Conservation (phyloP, 1,140 invertebrate species). For the Drosophila punjabiensis region DNA sequence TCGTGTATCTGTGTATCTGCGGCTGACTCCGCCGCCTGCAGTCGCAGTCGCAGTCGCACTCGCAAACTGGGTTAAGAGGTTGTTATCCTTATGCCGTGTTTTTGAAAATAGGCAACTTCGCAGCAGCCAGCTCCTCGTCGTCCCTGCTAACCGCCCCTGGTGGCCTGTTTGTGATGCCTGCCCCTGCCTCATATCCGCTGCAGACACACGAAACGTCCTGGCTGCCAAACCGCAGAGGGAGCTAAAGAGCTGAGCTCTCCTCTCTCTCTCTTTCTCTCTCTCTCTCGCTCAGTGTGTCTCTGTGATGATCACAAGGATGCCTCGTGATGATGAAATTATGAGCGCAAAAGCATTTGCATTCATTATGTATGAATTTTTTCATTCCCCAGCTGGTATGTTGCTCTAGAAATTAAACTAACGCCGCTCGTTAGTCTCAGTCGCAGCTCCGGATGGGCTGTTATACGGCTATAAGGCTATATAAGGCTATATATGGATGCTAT, state of each 20-base stretch:
- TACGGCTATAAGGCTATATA: background rate
- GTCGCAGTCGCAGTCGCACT: constrained; percentile 40
- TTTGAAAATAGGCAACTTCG: constrained; percentile 79
- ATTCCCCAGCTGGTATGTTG: constrained; percentile 42
- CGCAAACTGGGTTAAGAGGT: constrained; percentile 81
- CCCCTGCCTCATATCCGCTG: constrained; percentile 77
- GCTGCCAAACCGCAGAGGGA: constrained; percentile 68
- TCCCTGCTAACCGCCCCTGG: constrained; percentile 16
- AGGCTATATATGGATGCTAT: background rate
- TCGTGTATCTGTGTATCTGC: constrained; percentile 21
- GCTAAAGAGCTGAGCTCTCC: background rate
- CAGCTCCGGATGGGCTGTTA: constrained; percentile 40
- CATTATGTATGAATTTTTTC: constrained; percentile 75
- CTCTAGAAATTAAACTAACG: constrained; percentile 83
- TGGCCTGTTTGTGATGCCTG: constrained; percentile 82
- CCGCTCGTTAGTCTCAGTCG: constrained; percentile 67
- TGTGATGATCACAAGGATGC: constrained; percentile 41
- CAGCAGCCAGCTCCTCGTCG: constrained; percentile 2
- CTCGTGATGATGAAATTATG: constrained; percentile 76
- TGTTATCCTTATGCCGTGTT: constrained; percentile 83
- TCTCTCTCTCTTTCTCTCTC: background rate
- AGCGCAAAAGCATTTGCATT: constrained; percentile 82
- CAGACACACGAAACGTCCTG: constrained; percentile 82
- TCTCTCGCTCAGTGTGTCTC: background rate
- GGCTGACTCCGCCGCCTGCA: constrained; percentile 36